phyloP scores from a whole-genome alignment of 2,113 vertebrate species.

The Jacana jacana region DNA sequence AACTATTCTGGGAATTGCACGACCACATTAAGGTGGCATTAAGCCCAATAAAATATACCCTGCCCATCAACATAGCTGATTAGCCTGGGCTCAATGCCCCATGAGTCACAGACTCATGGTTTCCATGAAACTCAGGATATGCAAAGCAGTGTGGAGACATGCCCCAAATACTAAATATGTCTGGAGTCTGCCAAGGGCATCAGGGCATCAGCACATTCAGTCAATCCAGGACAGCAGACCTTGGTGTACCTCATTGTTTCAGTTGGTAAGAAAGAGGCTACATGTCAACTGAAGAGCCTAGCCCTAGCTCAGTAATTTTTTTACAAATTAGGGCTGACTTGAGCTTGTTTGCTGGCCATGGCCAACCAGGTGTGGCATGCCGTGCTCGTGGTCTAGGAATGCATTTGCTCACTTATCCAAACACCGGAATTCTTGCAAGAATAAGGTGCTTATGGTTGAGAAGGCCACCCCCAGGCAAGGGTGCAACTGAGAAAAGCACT shows the following conservation, averaged over 20 bases:
- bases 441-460: not conserved
- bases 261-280: not conserved
- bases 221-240: not conserved
- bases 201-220: not conserved
- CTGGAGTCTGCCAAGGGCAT: not conserved
- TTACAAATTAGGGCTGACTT: not conserved
- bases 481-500: not conserved
- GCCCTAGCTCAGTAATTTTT: not conserved
- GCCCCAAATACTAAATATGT: not conserved
- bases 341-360: not conserved
- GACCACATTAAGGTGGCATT: not conserved
- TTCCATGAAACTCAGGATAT: not conserved
- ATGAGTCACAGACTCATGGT: not conserved
- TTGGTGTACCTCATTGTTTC: not conserved
- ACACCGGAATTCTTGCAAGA: not conserved
- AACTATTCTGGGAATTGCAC: not conserved
- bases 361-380: not conserved
- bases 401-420: not conserved
- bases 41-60: not conserved
- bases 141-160: not conserved
- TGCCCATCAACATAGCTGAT: not conserved
- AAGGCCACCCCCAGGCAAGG: not conserved
- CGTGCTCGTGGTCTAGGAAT: accelerated
- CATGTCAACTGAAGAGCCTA: not conserved
- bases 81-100: not conserved